A percentile compares a stretch with the other conserved stretches of the same genome.
Evolutionary conservation across 2,888 invertebrate genomes (phyloP).

Genomic region (Halocaridina rubra): DNA sequence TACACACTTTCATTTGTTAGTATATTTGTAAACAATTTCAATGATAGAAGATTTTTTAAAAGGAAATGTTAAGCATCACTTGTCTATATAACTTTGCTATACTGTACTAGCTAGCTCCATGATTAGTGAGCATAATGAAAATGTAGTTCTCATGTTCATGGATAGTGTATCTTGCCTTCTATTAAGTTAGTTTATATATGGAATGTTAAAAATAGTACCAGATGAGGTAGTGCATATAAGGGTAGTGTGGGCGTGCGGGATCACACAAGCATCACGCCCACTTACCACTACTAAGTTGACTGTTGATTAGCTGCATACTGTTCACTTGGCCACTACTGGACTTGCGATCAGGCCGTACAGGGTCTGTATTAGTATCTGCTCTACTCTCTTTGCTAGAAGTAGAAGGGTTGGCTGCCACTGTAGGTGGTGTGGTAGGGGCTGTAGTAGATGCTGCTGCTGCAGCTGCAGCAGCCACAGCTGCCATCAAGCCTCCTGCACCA

Average conservation of each 20-base stretch:
- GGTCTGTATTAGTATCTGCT: conserved; percentile 34
- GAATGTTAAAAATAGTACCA: not conserved
- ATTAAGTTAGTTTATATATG: conserved; percentile 24
- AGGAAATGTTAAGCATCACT: conserved; percentile 14
- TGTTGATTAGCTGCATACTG: conserved; percentile 41
- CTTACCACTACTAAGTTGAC: conserved; percentile 39
- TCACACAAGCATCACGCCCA: conserved; percentile 19
- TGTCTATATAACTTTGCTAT: conserved; percentile 6
- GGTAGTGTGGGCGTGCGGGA: conserved; percentile 34
- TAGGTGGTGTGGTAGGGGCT: conserved; percentile 40
- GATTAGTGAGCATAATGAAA: conserved; percentile 26
- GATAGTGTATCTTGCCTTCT: conserved; percentile 11
- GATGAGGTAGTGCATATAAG: conserved; percentile 1
- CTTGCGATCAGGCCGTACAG: conserved; percentile 39
- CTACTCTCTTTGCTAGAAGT: conserved; percentile 30
- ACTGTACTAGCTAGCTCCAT: not conserved
- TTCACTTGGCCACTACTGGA: conserved; percentile 33
- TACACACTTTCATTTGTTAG: no score
- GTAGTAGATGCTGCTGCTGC: conserved; percentile 62
- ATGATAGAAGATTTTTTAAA: not conserved
- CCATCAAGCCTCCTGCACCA: conserved; percentile 36
- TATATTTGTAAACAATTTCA: not conserved
- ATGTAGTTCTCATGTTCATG: not conserved
- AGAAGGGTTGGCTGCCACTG: conserved; percentile 35
- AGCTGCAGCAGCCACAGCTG: conserved; percentile 62